Evolutionary conservation across 2,113 vertebrate genomes (phyloP), one percentile per base, ranked within the genome.

Genomic region (Drymodes brunneopygia): DNA sequence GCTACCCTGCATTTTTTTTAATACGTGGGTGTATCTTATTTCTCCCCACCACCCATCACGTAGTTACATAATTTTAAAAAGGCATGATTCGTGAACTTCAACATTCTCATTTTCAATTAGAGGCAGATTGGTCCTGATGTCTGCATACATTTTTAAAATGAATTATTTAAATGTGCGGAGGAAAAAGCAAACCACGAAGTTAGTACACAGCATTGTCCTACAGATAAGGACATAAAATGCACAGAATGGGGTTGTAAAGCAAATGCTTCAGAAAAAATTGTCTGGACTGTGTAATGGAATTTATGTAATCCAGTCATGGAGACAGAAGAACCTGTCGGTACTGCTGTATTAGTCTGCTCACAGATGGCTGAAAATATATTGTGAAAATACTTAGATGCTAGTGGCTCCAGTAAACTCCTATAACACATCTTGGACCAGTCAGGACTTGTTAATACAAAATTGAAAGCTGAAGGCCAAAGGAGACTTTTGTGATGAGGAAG

Each of bases 271-370:
- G 58, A 83, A 92, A 82, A 89, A 71, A 44, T 60, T 86, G 24
- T 53, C n/a, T 28, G 58, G 11, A 51, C 57, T 1, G 0, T 36
- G 25, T 88, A 75, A 73, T 31, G 80, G 60, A 25, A 69, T 54
- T 74, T 20, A 31, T 21, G 28, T 53, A n/a, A 62, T 27, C 42
- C 81, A 81, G 78, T 31, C 56, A 69, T 12, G 47, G 40, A 65
- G 27, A 82, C 33, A 31, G 74, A 67, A 31, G 38, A 81, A 13
- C 38, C 72, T 75, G 72, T 87, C 0, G 0, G 60, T 80, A n/a
- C 50, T 54, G 60, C 61, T 93, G 58, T 45, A 54, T 70, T 91
- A 72, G n/a, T 80, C 61, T 95, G 91, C 90, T 92, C 87, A 78
- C 58, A 83, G 65, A 45, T 7, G 23, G 65, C 82, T 80, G 53